Conservation (phyloP, 2,888 invertebrate genomes). For the Heteromurus nitidus region DNA sequence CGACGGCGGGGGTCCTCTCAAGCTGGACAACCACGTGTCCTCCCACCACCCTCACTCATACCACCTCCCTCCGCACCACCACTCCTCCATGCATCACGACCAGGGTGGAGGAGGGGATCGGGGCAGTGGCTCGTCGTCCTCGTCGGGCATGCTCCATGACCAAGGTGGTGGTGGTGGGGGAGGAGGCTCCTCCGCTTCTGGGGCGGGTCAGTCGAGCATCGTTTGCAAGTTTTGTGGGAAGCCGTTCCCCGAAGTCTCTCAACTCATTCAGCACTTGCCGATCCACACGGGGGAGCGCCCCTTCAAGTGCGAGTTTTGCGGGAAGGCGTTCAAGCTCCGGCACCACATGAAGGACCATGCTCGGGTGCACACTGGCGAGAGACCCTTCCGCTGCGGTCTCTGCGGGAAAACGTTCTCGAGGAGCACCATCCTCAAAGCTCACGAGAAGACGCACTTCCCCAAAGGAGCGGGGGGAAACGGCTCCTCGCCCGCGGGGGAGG, state of each 20-base stretch:
- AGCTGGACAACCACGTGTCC: slow-evolving; percentile 64
- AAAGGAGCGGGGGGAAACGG: slow-evolving; percentile 76
- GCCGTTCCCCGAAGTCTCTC: slow-evolving; percentile 92
- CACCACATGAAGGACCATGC: slow-evolving; percentile 97
- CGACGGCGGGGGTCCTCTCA: slow-evolving; percentile 77
- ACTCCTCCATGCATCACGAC: slow-evolving; percentile 15
- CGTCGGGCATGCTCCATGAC: slow-evolving; percentile 19
- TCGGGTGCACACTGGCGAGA: slow-evolving; percentile 92
- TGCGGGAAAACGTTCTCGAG: slow-evolving; percentile 94
- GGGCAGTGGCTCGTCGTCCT: slow-evolving; percentile 1
- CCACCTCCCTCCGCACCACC: slow-evolving; percentile 37
- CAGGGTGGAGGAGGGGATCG: slow-evolving; percentile 24
- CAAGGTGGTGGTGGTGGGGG: slow-evolving; percentile 20
- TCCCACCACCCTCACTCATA: slow-evolving; percentile 42
- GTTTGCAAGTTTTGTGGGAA: slow-evolving; percentile 94
- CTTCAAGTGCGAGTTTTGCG: slow-evolving; percentile 95
- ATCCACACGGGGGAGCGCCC: slow-evolving; percentile 93
- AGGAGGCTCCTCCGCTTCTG: slow-evolving; percentile 36
- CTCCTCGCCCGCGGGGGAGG: slow-evolving; percentile 28
- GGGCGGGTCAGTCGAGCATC: slow-evolving; percentile 58
- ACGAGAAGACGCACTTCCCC: slow-evolving; percentile 94
- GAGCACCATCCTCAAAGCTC: slow-evolving; percentile 92
- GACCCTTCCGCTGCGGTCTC: slow-evolving; percentile 90
- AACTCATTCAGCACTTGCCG: slow-evolving; percentile 89
- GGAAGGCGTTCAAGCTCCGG: slow-evolving; percentile 92